phyloP scores from a whole-genome alignment of 2,888 invertebrate genomes.

The Gasteruption jaculator region DNA sequence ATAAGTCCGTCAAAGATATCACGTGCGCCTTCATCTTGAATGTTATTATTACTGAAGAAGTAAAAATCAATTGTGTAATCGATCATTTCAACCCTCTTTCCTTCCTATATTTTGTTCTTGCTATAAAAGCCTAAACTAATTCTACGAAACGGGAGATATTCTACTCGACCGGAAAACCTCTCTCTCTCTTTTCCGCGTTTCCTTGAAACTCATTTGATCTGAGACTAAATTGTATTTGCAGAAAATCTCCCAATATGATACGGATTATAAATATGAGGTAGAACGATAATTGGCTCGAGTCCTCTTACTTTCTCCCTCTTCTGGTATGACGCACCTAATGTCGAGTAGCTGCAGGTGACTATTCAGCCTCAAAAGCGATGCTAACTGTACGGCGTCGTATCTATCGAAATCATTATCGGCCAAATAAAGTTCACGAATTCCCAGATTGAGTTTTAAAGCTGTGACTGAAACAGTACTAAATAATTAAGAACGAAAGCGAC shows the following conservation, averaged over 20 bases:
- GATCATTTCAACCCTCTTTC: too few relatives aligned
- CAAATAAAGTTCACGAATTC: conserved; percentile 74
- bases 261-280: conserved; percentile 9
- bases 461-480: conserved; percentile 67
- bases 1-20: conserved; percentile 71
- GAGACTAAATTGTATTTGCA: too few relatives aligned
- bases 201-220: too few relatives aligned
- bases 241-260: conserved; percentile 16
- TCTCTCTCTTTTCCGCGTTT: too few relatives aligned
- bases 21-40: conserved; percentile 68
- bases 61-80: too few relatives aligned
- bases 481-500: conserved; percentile 16
- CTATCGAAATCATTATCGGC: conserved; percentile 75
- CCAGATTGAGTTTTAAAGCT: conserved; percentile 73
- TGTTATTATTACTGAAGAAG: conserved; percentile 53
- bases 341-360: conserved; percentile 74
- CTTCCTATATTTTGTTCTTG: too few relatives aligned
- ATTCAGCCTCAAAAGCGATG: conserved; percentile 70
- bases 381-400: conserved; percentile 74
- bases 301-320: conserved; percentile 3
- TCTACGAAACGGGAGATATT: too few relatives aligned
- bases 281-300: background rate
- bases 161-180: too few relatives aligned
- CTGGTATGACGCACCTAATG: conserved; percentile 61
- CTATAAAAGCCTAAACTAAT: too few relatives aligned